Base-by-base conservation (phyloP, 1,140 invertebrate genomes). In the Calephelis virginiensis region DNA sequence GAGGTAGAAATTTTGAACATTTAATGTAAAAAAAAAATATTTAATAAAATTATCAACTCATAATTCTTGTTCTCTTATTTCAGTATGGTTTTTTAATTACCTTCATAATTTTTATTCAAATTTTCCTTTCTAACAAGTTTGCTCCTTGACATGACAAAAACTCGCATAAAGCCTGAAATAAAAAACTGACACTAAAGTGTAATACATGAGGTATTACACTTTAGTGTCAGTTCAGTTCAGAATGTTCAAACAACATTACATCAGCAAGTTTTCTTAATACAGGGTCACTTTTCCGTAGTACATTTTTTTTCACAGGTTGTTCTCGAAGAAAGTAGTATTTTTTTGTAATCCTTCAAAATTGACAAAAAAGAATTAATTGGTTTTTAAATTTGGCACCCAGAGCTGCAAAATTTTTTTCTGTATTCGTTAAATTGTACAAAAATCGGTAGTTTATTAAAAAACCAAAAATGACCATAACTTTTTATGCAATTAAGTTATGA, bases 1-100 rank as follows among this genome's bases (percentile, higher is more conserved):
- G 66, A 56, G 66, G 61, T 49, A 62, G 60, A 59, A 38, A 63
- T 63, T 67, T 67, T 67, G 66, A 67, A 43, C 66, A 67, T 63
- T 67, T 62, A 67, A 61, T 59, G 56, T 59, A 59, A 59, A 59
- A 59, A 48, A n/a, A 59, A 59, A 59, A 7, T 59, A 59, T 59
- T 59, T 59, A 40, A 59, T 59, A 59, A 59, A 59, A 59, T 59
- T 56, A 56, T 37, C 11, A 59, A 59, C 56, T 59, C 56, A 59
- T 59, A 59, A 59, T 59, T 59, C 37, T 59, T 59, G 56, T 59
- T 59, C 37, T 59, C 38, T 59, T 59, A 59, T 59, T 40, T 59
- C 37, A 59, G n/a, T 59, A 59, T 59, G 37, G 56, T 59, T 59
- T 59, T 59, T 59, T 59, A 59, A 59, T 59, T 59, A 59, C 56